Percentiles rank a stretch among this genome's conserved stretches.
Conservation (phyloP, 2,113 vertebrate species). For the rat (Rattus norvegicus) region GRCr8 NC_086027.1:22753001-22753500, state of each 20-base stretch:
- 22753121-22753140: constrained; percentile 68
- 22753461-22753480: neutral
- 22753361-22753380: too few relatives aligned
- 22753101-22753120: neutral
- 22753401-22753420: neutral
- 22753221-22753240: constrained; percentile 24
- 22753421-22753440: neutral
- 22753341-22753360: neutral
- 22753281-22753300: neutral
- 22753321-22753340: neutral
- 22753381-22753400: neutral
- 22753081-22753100: constrained; percentile 49
- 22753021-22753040: constrained; percentile 69
- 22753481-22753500: neutral
- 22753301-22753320: neutral
- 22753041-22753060: constrained; percentile 58
- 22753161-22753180: constrained; percentile 61
- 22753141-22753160: constrained; percentile 75
- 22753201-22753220: constrained; percentile 43
- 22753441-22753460: neutral
- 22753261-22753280: neutral
- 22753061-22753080: constrained; percentile 57
- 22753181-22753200: constrained; percentile 58
- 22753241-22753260: neutral
- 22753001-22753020: constrained; percentile 63